Conservation (phyloP, 2,888 invertebrate genomes). For the Heteropelma amictum region DNA sequence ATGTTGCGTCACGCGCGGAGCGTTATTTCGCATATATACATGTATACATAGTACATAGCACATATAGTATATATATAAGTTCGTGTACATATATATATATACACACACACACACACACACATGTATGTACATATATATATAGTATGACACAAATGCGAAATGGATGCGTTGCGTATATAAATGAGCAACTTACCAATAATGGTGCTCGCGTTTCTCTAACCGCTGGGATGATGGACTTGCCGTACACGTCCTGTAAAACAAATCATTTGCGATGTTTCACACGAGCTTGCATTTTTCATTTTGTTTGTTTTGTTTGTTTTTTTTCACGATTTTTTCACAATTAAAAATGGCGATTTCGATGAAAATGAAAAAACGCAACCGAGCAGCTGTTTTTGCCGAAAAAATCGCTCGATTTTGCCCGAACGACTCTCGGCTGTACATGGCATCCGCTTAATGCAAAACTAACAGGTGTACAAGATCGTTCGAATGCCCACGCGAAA, state of each 20-base stretch:
- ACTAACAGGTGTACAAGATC: slow-evolving; percentile 44
- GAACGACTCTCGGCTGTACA: not conserved
- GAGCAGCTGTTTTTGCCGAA: too few species aligned
- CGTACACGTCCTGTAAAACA: slow-evolving; percentile 57
- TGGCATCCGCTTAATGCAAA: slow-evolving; percentile 31
- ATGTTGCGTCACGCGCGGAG: too few species aligned
- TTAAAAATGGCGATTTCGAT: too few species aligned
- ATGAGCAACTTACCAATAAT: slow-evolving; percentile 71
- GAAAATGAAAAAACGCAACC: too few species aligned
- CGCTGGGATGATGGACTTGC: slow-evolving; percentile 65
- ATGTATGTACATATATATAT: not conserved
- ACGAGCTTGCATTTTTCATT: not conserved
- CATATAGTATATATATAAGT: too few species aligned
- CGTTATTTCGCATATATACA: too few species aligned
- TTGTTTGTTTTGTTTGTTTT: not conserved
- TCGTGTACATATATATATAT: too few species aligned
- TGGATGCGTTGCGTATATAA: too few species aligned
- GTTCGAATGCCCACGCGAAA: slow-evolving; percentile 38
- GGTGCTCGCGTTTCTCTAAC: slow-evolving; percentile 67
- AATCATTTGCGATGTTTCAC: not conserved
- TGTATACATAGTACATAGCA: too few species aligned
- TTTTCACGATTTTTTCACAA: not conserved
- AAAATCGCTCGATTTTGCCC: too few species aligned
- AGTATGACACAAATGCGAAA: too few species aligned
- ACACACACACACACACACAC: not conserved